Conservation (phyloP, 2,888 invertebrate species). For the Oegoconia quadripuncta region DNA sequence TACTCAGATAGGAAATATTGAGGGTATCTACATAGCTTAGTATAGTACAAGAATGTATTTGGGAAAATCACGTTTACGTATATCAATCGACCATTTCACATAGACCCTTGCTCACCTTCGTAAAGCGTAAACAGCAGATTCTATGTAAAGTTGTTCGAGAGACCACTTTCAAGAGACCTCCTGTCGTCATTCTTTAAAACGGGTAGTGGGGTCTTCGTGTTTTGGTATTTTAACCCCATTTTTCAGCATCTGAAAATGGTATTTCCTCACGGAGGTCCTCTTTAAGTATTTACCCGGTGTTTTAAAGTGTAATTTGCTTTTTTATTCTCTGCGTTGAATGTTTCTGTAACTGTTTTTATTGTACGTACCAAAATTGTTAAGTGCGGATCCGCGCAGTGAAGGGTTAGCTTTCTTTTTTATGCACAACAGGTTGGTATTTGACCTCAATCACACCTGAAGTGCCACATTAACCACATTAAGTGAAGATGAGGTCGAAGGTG, state of each 20-base stretch:
- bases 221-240: neutral
- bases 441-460: no score
- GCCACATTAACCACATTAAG: no score
- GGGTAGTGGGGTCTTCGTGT: neutral
- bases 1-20: no score
- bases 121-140: neutral
- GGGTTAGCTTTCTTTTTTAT: no score
- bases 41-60: no score
- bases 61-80: conserved; percentile 2
- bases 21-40: no score
- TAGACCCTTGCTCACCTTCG: neutral
- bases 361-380: neutral
- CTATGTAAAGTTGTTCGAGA: neutral
- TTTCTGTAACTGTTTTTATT: neutral
- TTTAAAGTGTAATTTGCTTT: neutral
- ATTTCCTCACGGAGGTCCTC: neutral
- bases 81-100: neutral
- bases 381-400: no score
- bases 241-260: conserved; percentile 1
- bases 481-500: no score
- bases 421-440: no score
- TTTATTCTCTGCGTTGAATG: neutral
- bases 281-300: conserved; percentile 3
- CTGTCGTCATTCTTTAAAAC: neutral
- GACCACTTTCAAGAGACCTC: neutral